Conservation (phyloP, 1,140 invertebrate species). For the Heterodera schachtii region DNA sequence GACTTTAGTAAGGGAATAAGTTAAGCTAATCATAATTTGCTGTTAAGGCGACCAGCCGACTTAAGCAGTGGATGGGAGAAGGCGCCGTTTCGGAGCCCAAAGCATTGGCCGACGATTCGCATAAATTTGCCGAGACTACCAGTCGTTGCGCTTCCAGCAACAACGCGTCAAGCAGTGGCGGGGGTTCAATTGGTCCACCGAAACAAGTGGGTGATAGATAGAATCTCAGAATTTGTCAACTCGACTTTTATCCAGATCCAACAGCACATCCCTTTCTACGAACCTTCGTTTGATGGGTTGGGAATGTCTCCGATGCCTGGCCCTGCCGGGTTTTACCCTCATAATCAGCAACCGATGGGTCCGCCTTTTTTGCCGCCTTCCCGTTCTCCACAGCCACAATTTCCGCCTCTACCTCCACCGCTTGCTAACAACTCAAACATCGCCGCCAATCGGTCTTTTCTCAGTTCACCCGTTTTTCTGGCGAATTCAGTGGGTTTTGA, state of each 20-base stretch:
- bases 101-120: background rate
- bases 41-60: background rate
- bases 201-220: background rate
- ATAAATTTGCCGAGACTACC: background rate
- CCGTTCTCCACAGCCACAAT: background rate
- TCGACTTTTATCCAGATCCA: background rate
- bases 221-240: background rate
- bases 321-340: background rate
- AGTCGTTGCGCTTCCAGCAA: background rate
- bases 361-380: conserved; percentile 7
- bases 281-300: background rate
- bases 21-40: background rate
- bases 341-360: background rate
- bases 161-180: background rate
- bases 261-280: background rate
- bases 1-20: too few species aligned
- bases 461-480: conserved; percentile 24
- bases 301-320: background rate
- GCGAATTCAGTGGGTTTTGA: conserved; percentile 8
- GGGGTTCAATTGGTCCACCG: background rate
- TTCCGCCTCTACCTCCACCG: conserved; percentile 4
- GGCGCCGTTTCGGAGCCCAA: background rate
- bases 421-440: conserved; percentile 11
- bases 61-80: background rate
- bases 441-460: conserved; percentile 10